Percentiles rank a stretch among this genome's conserved stretches.
Conservation (phyloP, 1,140 invertebrate genomes). For the Pogonus chalceus region DNA sequence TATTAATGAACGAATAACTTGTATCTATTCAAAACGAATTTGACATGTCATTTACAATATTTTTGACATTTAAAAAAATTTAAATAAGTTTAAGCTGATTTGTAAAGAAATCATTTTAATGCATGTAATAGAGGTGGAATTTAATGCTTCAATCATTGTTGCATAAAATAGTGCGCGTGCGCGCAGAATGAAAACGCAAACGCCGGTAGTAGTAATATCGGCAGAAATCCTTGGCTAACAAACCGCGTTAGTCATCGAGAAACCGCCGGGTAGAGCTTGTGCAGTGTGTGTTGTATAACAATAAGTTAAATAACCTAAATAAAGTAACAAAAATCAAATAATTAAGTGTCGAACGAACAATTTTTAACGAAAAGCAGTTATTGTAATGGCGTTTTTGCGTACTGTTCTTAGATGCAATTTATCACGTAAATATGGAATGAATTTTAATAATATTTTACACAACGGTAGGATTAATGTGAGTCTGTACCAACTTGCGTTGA, state of each 20-base stretch:
- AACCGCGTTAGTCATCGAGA: background rate
- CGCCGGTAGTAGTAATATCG: background rate
- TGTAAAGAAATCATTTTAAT: too few species aligned
- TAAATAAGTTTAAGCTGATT: too few species aligned
- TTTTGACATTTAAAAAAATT: too few species aligned
- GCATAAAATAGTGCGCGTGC: background rate
- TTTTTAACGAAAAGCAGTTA: background rate
- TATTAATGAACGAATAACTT: too few species aligned
- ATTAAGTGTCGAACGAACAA: background rate
- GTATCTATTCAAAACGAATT: too few species aligned
- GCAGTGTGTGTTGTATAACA: background rate
- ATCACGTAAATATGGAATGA: conserved; percentile 29
- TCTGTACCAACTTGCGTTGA: conserved; percentile 22
- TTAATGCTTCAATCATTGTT: background rate
- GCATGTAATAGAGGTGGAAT: too few species aligned
- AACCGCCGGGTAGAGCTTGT: background rate
- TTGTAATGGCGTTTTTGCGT: conserved; percentile 38
- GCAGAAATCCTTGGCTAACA: too few species aligned
- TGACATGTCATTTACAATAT: too few species aligned
- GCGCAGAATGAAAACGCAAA: background rate
- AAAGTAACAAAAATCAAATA: too few species aligned
- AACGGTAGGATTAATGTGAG: conserved; percentile 23
- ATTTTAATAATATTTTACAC: conserved; percentile 22
- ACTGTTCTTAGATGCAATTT: conserved; percentile 32
- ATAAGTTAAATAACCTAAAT: too few species aligned